Evolutionary conservation across 2,113 vertebrate species (phyloP).

Genomic region (Datnioides undecimradiatus): DNA sequence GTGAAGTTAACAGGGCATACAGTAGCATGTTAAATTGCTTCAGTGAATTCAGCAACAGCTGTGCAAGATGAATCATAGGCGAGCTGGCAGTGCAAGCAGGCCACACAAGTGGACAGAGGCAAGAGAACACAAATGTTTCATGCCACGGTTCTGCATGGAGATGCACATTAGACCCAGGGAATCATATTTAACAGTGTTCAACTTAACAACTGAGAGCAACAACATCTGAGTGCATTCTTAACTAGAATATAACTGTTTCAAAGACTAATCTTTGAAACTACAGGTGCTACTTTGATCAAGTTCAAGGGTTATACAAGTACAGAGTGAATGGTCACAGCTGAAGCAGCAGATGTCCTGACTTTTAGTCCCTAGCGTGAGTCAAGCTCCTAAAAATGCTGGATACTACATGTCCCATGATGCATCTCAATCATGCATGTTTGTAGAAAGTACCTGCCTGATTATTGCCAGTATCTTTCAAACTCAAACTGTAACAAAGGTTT

Average conservation of each 20-base stretch:
- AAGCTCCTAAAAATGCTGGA: not conserved
- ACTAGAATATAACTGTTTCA: not conserved
- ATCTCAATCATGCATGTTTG: not conserved
- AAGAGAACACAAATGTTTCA: slow-evolving; percentile 6
- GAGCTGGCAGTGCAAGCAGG: slow-evolving; percentile 5
- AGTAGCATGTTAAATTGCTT: slow-evolving; percentile 10
- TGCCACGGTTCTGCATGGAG: slow-evolving; percentile 1
- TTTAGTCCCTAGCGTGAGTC: not conserved
- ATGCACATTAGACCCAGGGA: not conserved
- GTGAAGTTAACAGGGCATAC: not conserved
- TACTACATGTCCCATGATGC: not conserved
- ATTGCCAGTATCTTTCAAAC: not conserved
- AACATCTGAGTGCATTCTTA: not conserved
- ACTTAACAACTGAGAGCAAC: too few relatives aligned
- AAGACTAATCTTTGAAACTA: too few relatives aligned
- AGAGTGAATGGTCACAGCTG: too few relatives aligned
- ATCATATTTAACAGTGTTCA: not conserved
- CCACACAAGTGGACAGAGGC: not conserved
- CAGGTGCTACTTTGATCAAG: not conserved
- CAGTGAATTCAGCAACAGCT: not conserved
- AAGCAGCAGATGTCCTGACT: not conserved
- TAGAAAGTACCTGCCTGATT: not conserved
- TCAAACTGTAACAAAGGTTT: not conserved
- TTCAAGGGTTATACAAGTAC: not conserved
- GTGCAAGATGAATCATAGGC: slow-evolving; percentile 8